Evolutionary conservation across 2,888 invertebrate species (phyloP).

Genomic region (Lithophane leautieri): DNA sequence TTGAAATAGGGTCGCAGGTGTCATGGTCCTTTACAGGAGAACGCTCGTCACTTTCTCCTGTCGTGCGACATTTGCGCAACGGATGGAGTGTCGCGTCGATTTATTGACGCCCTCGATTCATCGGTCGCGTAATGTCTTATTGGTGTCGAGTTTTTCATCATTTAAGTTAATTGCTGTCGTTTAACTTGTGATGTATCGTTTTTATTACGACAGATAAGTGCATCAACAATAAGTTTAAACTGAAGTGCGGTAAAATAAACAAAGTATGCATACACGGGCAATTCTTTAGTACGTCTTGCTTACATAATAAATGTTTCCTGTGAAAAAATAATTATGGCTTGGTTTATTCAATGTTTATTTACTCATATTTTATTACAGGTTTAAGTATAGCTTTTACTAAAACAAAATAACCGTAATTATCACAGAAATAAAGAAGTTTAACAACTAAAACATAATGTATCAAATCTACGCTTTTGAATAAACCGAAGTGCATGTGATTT

Average conservation of each 20-base stretch:
- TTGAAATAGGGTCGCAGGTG: constrained; percentile 63
- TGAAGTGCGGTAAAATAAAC: constrained; percentile 36
- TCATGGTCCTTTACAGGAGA: constrained; percentile 66
- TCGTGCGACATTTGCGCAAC: constrained; percentile 69
- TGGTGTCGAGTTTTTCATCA: constrained; percentile 61
- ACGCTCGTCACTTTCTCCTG: constrained; percentile 70
- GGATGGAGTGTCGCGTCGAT: constrained; percentile 62
- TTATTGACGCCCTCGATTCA: constrained; percentile 65
- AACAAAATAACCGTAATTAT: too few species aligned
- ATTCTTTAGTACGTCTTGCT: constrained; percentile 18
- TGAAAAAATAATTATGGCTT: constrained; percentile 17
- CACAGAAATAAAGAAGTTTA: too few species aligned
- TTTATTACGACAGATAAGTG: constrained; percentile 42
- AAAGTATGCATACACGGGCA: constrained; percentile 4
- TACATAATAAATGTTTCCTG: constrained; percentile 6
- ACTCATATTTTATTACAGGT: background rate
- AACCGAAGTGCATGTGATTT: constrained; percentile 55
- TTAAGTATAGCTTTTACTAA: constrained; percentile 3
- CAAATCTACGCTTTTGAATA: constrained; percentile 26
- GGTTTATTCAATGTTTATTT: constrained; percentile 8
- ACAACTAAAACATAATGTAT: background rate
- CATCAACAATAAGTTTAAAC: constrained; percentile 32
- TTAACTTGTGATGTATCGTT: constrained; percentile 47
- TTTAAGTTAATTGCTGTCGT: constrained; percentile 55
- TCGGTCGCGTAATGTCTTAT: constrained; percentile 63